A percentile compares a stretch with the other conserved stretches of the same genome.
Conservation (phyloP, 2,797 vertebrate genomes). For the Pantherophis vulpinus region DNA sequence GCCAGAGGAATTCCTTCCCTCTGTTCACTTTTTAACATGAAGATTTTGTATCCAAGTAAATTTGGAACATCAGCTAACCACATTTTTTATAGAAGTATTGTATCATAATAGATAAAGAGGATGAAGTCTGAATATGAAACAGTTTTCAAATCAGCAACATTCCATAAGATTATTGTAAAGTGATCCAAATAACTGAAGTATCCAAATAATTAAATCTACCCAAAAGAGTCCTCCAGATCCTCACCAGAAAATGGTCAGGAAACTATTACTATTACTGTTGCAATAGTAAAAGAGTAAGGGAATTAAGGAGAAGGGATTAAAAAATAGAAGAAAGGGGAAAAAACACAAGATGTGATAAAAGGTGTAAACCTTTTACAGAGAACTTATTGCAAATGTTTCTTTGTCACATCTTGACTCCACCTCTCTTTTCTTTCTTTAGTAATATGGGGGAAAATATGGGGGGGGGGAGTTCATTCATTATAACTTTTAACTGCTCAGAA, state of each 20-base stretch:
- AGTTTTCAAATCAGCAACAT: not conserved
- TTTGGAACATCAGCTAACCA: not conserved
- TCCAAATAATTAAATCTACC: not conserved
- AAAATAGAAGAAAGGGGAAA: not conserved
- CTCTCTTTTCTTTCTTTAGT: not conserved
- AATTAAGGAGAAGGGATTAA: not conserved
- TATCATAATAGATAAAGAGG: not conserved
- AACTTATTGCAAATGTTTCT: not conserved
- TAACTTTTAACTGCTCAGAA: not conserved
- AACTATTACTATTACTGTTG: not conserved
- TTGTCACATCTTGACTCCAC: not conserved
- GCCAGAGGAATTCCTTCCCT: not conserved
- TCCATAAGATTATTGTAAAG: not conserved
- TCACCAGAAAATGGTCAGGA: not conserved
- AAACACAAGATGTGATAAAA: not conserved
- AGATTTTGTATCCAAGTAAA: not conserved
- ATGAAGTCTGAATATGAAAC: not conserved
- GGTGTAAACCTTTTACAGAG: not conserved
- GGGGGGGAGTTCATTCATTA: not conserved
- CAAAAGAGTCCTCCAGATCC: not conserved
- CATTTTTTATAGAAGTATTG: not conserved
- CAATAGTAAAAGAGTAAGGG: not conserved
- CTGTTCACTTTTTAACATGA: not conserved
- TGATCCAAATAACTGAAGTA: not conserved
- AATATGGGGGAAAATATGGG: not conserved